Evolutionary conservation across 2,888 invertebrate species (phyloP).

Genomic region (Apeira syringaria): DNA sequence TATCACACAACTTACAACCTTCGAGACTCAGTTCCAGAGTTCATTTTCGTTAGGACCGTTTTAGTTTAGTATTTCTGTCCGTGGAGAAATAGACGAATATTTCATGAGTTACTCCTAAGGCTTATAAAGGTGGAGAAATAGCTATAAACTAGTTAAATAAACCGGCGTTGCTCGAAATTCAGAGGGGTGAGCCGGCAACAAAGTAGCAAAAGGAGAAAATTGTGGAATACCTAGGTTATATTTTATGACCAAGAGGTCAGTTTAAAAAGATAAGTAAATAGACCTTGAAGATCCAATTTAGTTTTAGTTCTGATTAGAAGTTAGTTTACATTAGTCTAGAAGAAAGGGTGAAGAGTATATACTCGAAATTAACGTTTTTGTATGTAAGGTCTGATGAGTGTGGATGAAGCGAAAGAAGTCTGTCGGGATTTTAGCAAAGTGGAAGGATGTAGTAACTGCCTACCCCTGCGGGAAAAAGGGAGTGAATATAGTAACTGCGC

Average conservation of each 20-base stretch:
- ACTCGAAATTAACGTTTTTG: too few relatives aligned
- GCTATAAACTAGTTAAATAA: constrained; percentile 39
- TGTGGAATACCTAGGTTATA: constrained; percentile 22
- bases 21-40: constrained; percentile 6
- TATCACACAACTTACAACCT: constrained; percentile 21
- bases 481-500: too few relatives aligned
- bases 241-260: constrained; percentile 25
- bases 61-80: constrained; percentile 12
- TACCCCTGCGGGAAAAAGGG: too few relatives aligned
- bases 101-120: constrained; percentile 33
- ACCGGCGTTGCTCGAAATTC: constrained; percentile 23
- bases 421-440: too few relatives aligned
- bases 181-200: constrained; percentile 24
- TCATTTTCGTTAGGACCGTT: constrained; percentile 6
- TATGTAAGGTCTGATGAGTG: too few relatives aligned
- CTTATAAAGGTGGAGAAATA: constrained; percentile 28
- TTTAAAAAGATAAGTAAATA: background rate
- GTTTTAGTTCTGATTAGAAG: too few relatives aligned
- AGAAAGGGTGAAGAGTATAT: too few relatives aligned
- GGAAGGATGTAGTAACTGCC: too few relatives aligned
- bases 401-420: too few relatives aligned
- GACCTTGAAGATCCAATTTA: too few relatives aligned
- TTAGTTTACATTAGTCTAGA: too few relatives aligned
- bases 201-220: constrained; percentile 22
- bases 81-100: constrained; percentile 29